Percentiles rank a stretch among this genome's conserved stretches.
phyloP scores from a whole-genome alignment of 2,888 invertebrate species.

The Acleris holmiana region DNA sequence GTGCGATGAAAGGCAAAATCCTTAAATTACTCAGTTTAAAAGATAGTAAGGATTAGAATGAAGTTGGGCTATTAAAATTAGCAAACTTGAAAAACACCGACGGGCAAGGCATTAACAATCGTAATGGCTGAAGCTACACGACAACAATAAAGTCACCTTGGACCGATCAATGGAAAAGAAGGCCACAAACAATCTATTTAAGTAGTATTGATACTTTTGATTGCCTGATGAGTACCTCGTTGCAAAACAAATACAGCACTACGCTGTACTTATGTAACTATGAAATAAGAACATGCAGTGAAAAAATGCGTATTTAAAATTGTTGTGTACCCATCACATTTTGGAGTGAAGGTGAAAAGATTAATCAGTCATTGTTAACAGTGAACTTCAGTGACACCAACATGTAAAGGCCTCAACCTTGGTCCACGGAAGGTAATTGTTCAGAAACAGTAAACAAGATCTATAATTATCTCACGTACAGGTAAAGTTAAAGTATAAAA shows the following conservation, averaged over 20 bases:
- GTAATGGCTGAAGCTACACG: slow-evolving; percentile 44
- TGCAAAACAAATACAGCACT: not conserved
- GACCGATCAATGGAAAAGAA: slow-evolving; percentile 55
- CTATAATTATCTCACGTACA: slow-evolving; percentile 5
- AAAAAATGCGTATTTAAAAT: too few relatives aligned
- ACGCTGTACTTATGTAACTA: too few relatives aligned
- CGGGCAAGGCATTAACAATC: too few relatives aligned
- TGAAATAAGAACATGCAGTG: too few relatives aligned
- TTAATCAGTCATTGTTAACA: slow-evolving; percentile 4
- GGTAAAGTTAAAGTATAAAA: not conserved
- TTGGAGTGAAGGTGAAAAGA: not conserved
- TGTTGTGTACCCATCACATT: not conserved
- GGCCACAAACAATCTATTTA: slow-evolving; percentile 59
- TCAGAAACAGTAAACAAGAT: not conserved
- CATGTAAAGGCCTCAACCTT: slow-evolving; percentile 5
- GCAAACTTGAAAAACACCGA: too few relatives aligned
- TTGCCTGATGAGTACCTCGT: slow-evolving; percentile 42
- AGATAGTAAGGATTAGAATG: not conserved
- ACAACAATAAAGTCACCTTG: slow-evolving; percentile 50
- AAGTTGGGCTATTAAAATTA: too few relatives aligned
- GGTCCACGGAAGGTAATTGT: slow-evolving; percentile 3
- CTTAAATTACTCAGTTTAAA: slow-evolving; percentile 7
- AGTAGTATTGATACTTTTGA: slow-evolving; percentile 55
- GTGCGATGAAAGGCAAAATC: not conserved
- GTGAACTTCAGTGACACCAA: slow-evolving; percentile 6